Conservation (phyloP, 2,113 vertebrate genomes). For the Setophaga coronata region DNA sequence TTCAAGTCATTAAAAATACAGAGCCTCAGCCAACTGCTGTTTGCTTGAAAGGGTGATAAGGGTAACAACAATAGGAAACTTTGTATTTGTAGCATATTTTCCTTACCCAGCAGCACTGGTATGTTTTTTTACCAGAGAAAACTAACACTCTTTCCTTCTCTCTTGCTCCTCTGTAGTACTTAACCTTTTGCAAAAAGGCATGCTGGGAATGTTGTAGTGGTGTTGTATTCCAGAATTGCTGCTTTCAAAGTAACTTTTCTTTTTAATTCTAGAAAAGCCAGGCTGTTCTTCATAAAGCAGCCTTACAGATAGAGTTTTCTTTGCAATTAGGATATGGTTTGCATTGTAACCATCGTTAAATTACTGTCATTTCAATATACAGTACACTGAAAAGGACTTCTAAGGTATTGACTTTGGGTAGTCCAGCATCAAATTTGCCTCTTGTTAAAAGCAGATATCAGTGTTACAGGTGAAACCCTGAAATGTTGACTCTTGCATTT, state of each 20-base stretch:
- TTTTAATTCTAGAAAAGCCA: not conserved
- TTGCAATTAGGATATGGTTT: not conserved
- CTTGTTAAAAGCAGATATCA: not conserved
- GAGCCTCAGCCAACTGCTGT: not conserved
- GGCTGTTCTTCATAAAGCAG: not conserved
- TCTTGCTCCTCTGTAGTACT: not conserved
- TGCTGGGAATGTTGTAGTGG: not conserved
- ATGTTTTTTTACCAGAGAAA: not conserved
- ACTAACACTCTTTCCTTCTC: not conserved
- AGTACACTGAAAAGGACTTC: not conserved
- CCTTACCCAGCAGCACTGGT: not conserved
- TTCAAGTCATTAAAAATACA: not conserved
- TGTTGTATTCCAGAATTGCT: not conserved
- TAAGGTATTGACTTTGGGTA: not conserved
- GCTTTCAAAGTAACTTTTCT: not conserved
- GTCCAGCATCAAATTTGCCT: not conserved
- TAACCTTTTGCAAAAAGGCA: not conserved
- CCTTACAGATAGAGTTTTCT: not conserved
- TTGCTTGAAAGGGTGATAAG: not conserved
- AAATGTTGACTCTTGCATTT: not conserved
- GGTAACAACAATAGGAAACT: not conserved
- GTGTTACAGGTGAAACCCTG: fast-evolving
- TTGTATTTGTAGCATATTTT: not conserved
- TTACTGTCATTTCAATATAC: not conserved
- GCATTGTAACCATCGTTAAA: not conserved